Percentiles rank a stretch among this genome's conserved stretches.
Evolutionary conservation across 2,888 invertebrate species (phyloP).

Genomic region (Lochmaea capreae): DNA sequence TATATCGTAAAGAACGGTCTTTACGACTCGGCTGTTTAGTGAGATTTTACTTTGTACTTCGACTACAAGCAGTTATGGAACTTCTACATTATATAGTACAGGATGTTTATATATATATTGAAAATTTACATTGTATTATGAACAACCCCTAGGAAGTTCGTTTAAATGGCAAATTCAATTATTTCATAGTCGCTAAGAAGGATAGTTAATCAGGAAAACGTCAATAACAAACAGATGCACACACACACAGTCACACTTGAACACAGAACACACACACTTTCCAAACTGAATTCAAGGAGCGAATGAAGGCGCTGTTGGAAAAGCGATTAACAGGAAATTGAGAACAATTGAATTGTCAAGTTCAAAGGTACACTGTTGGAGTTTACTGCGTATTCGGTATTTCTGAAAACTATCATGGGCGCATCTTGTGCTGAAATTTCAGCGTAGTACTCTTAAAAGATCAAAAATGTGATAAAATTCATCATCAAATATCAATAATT

Average conservation of each 20-base stretch:
- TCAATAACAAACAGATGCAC: conserved; percentile 32
- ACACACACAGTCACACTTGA: conserved; percentile 17
- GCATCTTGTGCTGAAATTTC: not conserved
- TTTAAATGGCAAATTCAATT: conserved; percentile 5
- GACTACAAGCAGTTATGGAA: not conserved
- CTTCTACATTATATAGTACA: not conserved
- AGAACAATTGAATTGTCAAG: conserved; percentile 64
- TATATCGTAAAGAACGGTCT: conserved; percentile 48
- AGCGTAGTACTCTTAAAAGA: too few species aligned
- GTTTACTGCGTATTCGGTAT: conserved; percentile 37
- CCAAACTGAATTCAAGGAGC: conserved; percentile 39
- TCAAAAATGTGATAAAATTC: too few species aligned
- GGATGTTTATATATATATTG: not conserved
- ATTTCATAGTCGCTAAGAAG: not conserved
- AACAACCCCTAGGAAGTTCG: not conserved
- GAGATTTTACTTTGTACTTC: not conserved
- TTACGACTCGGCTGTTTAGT: conserved; percentile 35
- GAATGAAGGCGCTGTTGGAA: conserved; percentile 40
- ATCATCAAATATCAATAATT: too few species aligned
- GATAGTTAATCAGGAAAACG: conserved; percentile 26
- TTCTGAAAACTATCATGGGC: not conserved
- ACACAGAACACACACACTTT: conserved; percentile 37
- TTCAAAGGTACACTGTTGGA: conserved; percentile 62
- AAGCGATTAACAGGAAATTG: conserved; percentile 56
- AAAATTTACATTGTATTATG: too few species aligned